Base-by-base conservation (phyloP, 2,113 vertebrate species). In the Calyptomena viridis region DNA sequence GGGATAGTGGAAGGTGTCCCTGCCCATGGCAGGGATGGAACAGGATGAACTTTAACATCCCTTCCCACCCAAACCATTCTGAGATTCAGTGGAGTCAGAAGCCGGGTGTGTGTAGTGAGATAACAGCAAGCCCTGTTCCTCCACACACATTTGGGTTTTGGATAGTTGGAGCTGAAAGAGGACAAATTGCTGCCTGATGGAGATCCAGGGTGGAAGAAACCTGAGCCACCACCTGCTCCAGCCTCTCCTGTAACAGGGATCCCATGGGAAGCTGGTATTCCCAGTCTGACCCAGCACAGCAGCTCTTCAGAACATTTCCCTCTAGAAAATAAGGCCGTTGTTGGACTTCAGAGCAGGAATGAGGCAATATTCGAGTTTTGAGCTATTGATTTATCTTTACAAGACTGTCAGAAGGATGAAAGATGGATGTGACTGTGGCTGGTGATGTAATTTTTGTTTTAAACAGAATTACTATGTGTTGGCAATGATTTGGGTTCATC, bases 231-330 rank as follows among this genome's bases (percentile, higher is more conserved):
- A 1, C 37, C 73, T 5, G 40, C 21, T 35, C 31, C 71, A 49
- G 31, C 56, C 35, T 10, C 16, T 40, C 31, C 63, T 2, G 25
- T 33, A 42, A 8, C 24, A 33, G 30, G 37, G n/a, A 69, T 31
- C 55, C 18, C 3, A 1, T 14, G 1, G 3, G 21, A 30, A n/a
- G 1, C 11, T 6, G 6, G 2, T 5, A 2, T 30, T 30, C 4
- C 12, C 2, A 5, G 17, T 9, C 56, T 24, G 64, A 16, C 27
- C 42, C 80, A 23, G 59, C 40, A 21, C 73, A 25, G 53, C 66
- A 37, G 42, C 44, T n/a, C 35, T 39, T n/a, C 1, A 1, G 19
- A 21, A 24, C 46, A 5, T 47, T 40, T 28, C 33, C 63, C 39
- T 58, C n/a, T 5, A 20, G 58, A 28, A 77, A n/a, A 40, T 14